phyloP scores from a whole-genome alignment of 2,113 vertebrate genomes.

The Desmodus rotundus region DNA sequence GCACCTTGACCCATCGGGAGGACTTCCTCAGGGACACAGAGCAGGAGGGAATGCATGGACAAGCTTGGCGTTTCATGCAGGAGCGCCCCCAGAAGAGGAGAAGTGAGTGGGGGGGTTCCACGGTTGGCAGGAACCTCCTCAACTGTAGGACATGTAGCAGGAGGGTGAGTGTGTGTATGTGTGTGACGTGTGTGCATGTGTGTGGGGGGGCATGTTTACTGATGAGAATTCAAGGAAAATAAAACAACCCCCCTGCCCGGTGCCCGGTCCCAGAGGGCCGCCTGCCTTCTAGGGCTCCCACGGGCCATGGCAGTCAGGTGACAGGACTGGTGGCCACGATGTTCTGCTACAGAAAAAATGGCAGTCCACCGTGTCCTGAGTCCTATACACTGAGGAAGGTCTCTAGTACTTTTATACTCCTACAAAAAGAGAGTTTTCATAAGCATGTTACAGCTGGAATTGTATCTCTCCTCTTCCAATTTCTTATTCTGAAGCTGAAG shows the following conservation, averaged over 20 bases:
- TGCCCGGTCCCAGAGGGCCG: neutral
- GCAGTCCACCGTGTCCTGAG: neutral
- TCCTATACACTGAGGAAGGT: neutral
- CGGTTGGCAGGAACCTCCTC: neutral
- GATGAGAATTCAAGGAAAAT: neutral
- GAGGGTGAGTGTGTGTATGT: neutral
- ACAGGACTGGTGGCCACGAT: fast-evolving
- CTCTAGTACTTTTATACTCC: too few species aligned
- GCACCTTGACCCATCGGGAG: neutral
- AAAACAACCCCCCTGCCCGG: neutral
- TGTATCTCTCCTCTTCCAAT: neutral
- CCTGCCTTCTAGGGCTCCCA: neutral
- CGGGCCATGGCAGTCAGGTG: too few species aligned
- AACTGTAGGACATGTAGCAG: neutral
- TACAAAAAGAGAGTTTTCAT: neutral
- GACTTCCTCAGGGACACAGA: neutral
- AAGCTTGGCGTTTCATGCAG: neutral
- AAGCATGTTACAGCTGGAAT: neutral
- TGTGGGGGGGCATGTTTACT: neutral
- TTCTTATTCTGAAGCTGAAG: neutral
- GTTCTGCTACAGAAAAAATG: neutral
- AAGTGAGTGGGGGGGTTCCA: neutral
- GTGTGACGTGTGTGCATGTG: neutral
- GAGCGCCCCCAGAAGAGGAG: neutral
- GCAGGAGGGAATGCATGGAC: neutral